Conservation (phyloP, 2,113 vertebrate genomes). For the Dromiciops gliroides region DNA sequence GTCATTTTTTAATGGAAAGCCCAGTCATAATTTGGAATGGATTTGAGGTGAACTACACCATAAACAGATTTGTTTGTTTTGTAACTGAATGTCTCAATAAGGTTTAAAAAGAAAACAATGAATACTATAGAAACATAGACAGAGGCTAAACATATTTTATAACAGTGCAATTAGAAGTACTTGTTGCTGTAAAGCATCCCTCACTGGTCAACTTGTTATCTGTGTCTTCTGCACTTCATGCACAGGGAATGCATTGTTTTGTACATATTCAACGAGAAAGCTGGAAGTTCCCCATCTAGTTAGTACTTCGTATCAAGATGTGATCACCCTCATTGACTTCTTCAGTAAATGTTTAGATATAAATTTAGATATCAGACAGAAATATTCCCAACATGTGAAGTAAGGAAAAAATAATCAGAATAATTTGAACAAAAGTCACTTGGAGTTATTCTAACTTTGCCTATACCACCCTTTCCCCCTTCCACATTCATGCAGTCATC, state of each 20-base stretch:
- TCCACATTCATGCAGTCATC: too few species aligned
- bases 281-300: not conserved
- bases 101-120: not conserved
- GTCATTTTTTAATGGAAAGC: not conserved
- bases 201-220: not conserved
- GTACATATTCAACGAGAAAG: not conserved
- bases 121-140: not conserved
- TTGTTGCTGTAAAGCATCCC: not conserved
- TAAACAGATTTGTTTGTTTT: not conserved
- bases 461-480: too few species aligned
- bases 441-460: not conserved
- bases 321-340: not conserved
- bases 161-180: not conserved
- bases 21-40: not conserved
- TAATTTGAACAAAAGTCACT: not conserved
- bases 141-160: not conserved
- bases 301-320: not conserved
- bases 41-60: not conserved
- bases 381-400: not conserved
- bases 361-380: not conserved
- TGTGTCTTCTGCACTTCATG: not conserved
- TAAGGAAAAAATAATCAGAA: not conserved
- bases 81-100: not conserved
- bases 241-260: not conserved
- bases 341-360: not conserved